Percentiles rank a stretch among this genome's conserved stretches.
phyloP scores from a whole-genome alignment of 2,797 vertebrate genomes.

The Sciaenops ocellatus region DNA sequence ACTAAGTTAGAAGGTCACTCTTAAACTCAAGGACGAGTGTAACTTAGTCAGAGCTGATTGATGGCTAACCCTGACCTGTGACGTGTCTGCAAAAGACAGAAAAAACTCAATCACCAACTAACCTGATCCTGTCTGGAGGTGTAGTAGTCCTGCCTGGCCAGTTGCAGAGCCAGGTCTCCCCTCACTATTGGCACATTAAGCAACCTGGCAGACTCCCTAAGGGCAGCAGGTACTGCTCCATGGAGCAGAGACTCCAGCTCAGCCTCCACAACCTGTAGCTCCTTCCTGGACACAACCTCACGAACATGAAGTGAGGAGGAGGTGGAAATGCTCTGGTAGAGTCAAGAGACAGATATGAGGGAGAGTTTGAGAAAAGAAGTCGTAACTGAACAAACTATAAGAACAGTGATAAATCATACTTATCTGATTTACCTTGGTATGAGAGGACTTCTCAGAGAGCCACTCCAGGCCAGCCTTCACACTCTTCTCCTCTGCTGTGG shows the following conservation, averaged over 20 bases:
- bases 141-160: conserved; percentile 88
- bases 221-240: conserved; percentile 84
- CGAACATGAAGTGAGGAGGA: conserved; percentile 82
- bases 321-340: conserved; percentile 70
- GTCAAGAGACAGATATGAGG: conserved; percentile 1
- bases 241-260: conserved; percentile 86
- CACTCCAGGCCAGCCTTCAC: conserved; percentile 85
- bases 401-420: neutral
- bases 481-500: conserved; percentile 85
- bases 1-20: neutral
- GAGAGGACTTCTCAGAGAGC: conserved; percentile 81
- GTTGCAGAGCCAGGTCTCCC: conserved; percentile 87
- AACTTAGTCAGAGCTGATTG: too few relatives aligned
- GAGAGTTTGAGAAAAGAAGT: neutral
- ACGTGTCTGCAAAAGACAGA: too few relatives aligned
- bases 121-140: conserved; percentile 88
- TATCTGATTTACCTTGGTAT: conserved; percentile 75
- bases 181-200: conserved; percentile 89
- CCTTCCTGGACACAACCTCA: conserved; percentile 82
- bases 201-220: conserved; percentile 88
- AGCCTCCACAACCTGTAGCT: conserved; percentile 86
- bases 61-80: too few relatives aligned
- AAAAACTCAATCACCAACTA: conserved; percentile 2
- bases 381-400: neutral
- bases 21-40: neutral